Percentiles rank a stretch among this genome's conserved stretches.
These are phyloP conservation scores for Channa maculata DNA, from an alignment of 2,113 vertebrate species.

Conservation along the genomic window DNA sequence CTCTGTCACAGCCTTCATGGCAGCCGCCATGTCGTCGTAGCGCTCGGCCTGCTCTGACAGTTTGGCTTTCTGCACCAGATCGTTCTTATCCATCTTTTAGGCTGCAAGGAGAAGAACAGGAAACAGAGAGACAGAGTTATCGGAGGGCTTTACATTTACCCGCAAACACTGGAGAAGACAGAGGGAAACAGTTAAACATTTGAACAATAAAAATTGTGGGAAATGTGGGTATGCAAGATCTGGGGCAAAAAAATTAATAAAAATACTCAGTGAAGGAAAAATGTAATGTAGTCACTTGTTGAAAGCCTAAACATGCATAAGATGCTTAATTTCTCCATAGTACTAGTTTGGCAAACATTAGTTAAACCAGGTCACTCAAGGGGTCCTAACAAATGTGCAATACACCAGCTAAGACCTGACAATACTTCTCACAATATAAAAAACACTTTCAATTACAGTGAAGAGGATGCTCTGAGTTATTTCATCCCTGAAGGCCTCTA, in stretches of 20 bases:
- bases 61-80: conserved; percentile 98
- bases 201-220: too few relatives aligned
- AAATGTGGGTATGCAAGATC: too few relatives aligned
- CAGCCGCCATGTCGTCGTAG: conserved; percentile 98
- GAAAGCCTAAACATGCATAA: too few relatives aligned
- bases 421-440: conserved; percentile 32
- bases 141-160: neutral
- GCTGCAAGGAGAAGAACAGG: conserved; percentile 37
- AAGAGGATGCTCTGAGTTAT: conserved; percentile 40
- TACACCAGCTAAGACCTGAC: neutral
- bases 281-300: too few relatives aligned
- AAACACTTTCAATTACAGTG: conserved; percentile 26
- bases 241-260: too few relatives aligned
- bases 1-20: conserved; percentile 97
- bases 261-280: too few relatives aligned
- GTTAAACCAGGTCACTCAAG: neutral
- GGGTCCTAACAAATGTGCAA: neutral
- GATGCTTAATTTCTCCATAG: too few relatives aligned
- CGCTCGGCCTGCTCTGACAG: conserved; percentile 97
- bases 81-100: conserved; percentile 95
- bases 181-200: too few relatives aligned
- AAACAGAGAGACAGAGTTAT: neutral
- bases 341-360: neutral
- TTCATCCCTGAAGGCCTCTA: conserved; percentile 35
- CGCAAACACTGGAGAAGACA: neutral